A percentile compares a stretch with the other conserved stretches of the same genome.
These are phyloP conservation scores for Oryzias melastigma DNA, from an alignment of 2,113 vertebrate species.

Conservation along the genomic window DNA sequence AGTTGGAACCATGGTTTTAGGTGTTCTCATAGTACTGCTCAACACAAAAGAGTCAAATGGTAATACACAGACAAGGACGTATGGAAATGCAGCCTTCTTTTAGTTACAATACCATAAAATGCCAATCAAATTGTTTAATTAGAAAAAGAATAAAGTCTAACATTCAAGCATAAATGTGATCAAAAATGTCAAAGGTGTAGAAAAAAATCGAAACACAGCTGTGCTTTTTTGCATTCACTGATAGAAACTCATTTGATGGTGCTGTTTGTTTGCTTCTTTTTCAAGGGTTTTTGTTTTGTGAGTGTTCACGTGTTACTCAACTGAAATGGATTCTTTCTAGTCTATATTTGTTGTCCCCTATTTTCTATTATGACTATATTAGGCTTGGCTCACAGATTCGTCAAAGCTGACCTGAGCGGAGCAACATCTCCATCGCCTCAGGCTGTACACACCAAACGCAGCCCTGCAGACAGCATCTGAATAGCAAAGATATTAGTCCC, in stretches of 20 bases:
- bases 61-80: too few relatives aligned
- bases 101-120: too few relatives aligned
- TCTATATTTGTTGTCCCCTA: conserved; percentile 38
- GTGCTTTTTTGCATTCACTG: too few relatives aligned
- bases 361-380: conserved; percentile 40
- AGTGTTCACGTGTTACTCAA: conserved; percentile 20
- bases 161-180: too few relatives aligned
- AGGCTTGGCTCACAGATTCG: conserved; percentile 44
- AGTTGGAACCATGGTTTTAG: too few relatives aligned
- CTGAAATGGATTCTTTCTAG: conserved; percentile 52
- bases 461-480: conserved; percentile 48
- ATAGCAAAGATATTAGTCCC: conserved; percentile 52
- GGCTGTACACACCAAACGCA: conserved; percentile 50
- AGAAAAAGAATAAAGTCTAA: too few relatives aligned
- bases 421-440: conserved; percentile 48
- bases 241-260: too few relatives aligned
- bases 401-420: conserved; percentile 61
- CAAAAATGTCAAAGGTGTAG: too few relatives aligned
- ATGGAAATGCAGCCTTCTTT: too few relatives aligned
- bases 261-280: conserved; percentile 15
- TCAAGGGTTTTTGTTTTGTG: conserved; percentile 23
- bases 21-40: too few relatives aligned
- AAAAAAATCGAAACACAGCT: not conserved
- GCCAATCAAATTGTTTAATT: too few relatives aligned
- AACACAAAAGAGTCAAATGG: too few relatives aligned